Base-by-base conservation (phyloP, 2,888 invertebrate genomes). In the Digitonthophagus gazella region DNA sequence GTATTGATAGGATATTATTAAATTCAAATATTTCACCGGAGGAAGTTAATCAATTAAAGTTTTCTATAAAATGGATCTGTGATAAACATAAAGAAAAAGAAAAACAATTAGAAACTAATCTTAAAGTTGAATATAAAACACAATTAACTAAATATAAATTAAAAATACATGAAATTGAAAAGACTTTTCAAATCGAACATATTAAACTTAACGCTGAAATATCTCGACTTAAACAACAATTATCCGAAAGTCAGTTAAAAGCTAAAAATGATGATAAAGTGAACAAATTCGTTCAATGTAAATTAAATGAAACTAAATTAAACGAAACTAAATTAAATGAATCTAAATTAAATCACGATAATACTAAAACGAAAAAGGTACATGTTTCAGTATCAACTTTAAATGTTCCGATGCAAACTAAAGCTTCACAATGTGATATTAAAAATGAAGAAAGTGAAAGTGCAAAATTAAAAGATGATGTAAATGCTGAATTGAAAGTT, bases 101-200 rank as follows among this genome's bases (percentile, higher is more conserved):
- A 54, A 56, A 69, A 6, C 68, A 67, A 15, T 65, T 72, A n/a
- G 69, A 72, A 20, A 22, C 69, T 11, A 72, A 71, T 65, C 69
- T 76, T 56, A 69, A 73, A 63, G 70, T 70, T 15, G 76, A 78
- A 68, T 69, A 74, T 28, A 66, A 69, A 55, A 72, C 64, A 19
- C 72, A 75, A 68, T 70, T 74, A 55, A 72, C 74, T 16, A 74
- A 76, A 72, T 75, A 77, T 55, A 75, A 75, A 69, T 69, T 71
- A 19, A 76, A 75, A 68, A 66, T 76, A 22, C 54, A 66, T 1
- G 69, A 76, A 63, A 71, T 77, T 19, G 75, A 79, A 67, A 72
- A 69, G 20, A 70, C 73, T 15, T 73, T 77, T 22, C 75, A 76
- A 15, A 65, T 67, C 3, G 78, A 79, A 70, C 74, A 74, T 55